A percentile compares a stretch with the other conserved stretches of the same genome.
These are phyloP conservation scores for Platichthys flesus DNA, from an alignment of 2,113 vertebrate genomes.

Conservation along the genomic window DNA sequence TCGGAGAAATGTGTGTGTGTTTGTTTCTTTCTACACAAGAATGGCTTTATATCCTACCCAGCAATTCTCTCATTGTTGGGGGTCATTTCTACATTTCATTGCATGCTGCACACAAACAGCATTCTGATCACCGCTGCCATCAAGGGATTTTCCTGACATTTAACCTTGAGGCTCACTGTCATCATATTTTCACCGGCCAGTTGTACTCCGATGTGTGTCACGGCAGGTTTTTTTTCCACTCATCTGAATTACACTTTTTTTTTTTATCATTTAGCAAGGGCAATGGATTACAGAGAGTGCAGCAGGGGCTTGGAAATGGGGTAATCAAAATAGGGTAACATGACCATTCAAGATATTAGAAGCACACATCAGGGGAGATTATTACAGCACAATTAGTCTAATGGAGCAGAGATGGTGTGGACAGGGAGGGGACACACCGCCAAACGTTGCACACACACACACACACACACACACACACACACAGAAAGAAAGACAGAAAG, in stretches of 20 bases:
- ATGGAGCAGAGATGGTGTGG: constrained; percentile 79
- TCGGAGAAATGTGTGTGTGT: constrained; percentile 7
- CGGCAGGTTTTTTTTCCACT: constrained; percentile 68
- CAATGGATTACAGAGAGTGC: constrained; percentile 75
- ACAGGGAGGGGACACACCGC: constrained; percentile 53
- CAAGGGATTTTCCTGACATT: constrained; percentile 70
- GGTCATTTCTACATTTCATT: constrained; percentile 15
- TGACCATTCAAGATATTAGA: constrained; percentile 81
- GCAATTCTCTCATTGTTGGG: not conserved
- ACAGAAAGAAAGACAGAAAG: constrained; percentile 28
- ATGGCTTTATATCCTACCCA: not conserved
- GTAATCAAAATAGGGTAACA: constrained; percentile 84
- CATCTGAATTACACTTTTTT: constrained; percentile 80
- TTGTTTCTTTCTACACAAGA: not conserved
- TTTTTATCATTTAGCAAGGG: constrained; percentile 66
- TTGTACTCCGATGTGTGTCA: constrained; percentile 67
- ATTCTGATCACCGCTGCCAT: constrained; percentile 52
- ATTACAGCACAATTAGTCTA: constrained; percentile 86
- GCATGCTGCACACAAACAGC: constrained; percentile 31
- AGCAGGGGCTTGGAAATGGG: constrained; percentile 74
- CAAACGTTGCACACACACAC: constrained; percentile 17
- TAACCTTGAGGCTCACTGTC: constrained; percentile 76
- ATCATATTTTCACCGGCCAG: constrained; percentile 67
- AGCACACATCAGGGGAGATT: constrained; percentile 83
- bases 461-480: not conserved